Conservation (phyloP, 2,888 invertebrate species). For the Pegoplata infirma region DNA sequence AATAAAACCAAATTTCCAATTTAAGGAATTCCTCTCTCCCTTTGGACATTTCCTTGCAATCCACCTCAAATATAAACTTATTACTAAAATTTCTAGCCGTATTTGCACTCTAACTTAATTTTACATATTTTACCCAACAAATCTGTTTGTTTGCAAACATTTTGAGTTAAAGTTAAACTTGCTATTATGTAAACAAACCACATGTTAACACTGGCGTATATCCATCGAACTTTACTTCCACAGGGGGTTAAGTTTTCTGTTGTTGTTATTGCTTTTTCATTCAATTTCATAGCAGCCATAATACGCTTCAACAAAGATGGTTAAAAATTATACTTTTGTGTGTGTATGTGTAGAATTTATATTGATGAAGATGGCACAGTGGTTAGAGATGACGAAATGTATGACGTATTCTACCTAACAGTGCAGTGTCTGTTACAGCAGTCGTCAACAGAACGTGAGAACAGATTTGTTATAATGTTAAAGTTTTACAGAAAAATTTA, state of each 20-base stretch:
- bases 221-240: conserved; percentile 13
- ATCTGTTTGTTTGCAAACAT: not conserved
- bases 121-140: not conserved
- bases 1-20: no score
- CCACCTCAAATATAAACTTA: no score
- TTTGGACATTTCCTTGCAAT: no score
- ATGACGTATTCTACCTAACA: no score
- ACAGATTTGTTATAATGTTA: no score
- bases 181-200: conserved; percentile 55
- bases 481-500: no score
- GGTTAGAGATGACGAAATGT: not conserved
- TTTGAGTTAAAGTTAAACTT: conserved; percentile 41
- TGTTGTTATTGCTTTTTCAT: not conserved
- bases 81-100: no score
- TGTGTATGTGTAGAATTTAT: not conserved
- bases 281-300: not conserved
- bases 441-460: no score
- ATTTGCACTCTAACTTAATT: no score
- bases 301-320: conserved; percentile 21
- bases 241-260: conserved; percentile 1
- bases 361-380: conserved; percentile 10
- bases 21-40: no score
- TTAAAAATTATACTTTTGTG: conserved; percentile 15
- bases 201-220: conserved; percentile 50
- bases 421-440: no score